These are phyloP conservation scores for Habropoda laboriosa DNA, from an alignment of 1,140 invertebrate genomes.

Conservation along the genomic window DNA sequence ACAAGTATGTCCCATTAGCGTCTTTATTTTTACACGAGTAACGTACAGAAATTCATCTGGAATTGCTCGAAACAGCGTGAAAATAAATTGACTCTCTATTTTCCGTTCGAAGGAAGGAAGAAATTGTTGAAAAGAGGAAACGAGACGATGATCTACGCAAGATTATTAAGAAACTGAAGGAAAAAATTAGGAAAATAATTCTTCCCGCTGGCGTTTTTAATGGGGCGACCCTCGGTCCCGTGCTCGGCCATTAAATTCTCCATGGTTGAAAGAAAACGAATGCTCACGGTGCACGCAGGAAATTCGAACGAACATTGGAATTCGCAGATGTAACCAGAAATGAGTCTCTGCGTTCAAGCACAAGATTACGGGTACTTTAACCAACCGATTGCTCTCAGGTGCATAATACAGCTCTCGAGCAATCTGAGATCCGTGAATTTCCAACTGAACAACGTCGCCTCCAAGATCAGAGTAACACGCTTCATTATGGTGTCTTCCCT, in stretches of 20 bases:
- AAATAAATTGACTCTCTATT: no score
- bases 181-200: no score
- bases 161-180: no score
- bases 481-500: slow-evolving; percentile 12
- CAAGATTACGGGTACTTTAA: background rate
- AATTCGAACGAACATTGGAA: background rate
- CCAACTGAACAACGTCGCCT: background rate
- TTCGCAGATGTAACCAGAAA: background rate
- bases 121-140: no score
- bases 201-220: no score
- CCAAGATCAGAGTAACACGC: background rate
- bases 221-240: no score
- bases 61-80: no score
- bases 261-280: background rate
- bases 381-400: background rate
- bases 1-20: no score
- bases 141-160: no score
- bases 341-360: background rate
- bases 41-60: no score
- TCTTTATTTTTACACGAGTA: no score
- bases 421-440: slow-evolving; percentile 28
- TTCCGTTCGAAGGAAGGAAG: no score
- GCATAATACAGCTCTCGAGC: slow-evolving; percentile 1
- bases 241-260: background rate
- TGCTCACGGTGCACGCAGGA: background rate